A percentile compares a stretch with the other conserved stretches of the same genome.
Evolutionary conservation across 1,140 invertebrate genomes (phyloP).

Genomic region (Ctenoplectra terminalis): DNA sequence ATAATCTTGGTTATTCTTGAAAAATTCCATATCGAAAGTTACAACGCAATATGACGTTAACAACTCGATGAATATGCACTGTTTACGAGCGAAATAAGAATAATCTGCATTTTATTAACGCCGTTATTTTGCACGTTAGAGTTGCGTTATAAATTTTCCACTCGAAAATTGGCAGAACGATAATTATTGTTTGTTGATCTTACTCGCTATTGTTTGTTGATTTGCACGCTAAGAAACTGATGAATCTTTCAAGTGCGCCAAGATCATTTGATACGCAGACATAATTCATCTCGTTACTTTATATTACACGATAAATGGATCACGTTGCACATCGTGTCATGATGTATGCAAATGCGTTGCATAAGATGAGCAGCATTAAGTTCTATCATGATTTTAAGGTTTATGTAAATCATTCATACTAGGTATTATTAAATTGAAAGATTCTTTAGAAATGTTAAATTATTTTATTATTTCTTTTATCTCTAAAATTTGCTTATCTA

Average conservation of each 20-base stretch:
- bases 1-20: neutral
- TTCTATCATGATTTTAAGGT: neutral
- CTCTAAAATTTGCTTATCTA: too few relatives aligned
- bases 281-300: constrained; percentile 21
- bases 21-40: neutral
- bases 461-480: too few relatives aligned
- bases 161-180: too few relatives aligned
- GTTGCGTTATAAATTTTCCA: neutral
- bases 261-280: too few relatives aligned
- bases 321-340: constrained; percentile 12
- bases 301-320: constrained; percentile 31
- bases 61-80: neutral
- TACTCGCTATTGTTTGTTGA: neutral
- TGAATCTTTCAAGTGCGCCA: too few relatives aligned
- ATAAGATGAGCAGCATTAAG: constrained; percentile 7
- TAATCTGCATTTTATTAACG: neutral
- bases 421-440: too few relatives aligned
- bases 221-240: too few relatives aligned
- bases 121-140: too few relatives aligned
- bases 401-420: constrained; percentile 9
- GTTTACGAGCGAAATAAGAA: neutral
- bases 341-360: constrained; percentile 15
- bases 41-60: neutral
- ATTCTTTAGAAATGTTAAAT: too few relatives aligned
- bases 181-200: too few relatives aligned